Base-by-base conservation (phyloP, 1,140 invertebrate species). In the Nebria ingens region DNA sequence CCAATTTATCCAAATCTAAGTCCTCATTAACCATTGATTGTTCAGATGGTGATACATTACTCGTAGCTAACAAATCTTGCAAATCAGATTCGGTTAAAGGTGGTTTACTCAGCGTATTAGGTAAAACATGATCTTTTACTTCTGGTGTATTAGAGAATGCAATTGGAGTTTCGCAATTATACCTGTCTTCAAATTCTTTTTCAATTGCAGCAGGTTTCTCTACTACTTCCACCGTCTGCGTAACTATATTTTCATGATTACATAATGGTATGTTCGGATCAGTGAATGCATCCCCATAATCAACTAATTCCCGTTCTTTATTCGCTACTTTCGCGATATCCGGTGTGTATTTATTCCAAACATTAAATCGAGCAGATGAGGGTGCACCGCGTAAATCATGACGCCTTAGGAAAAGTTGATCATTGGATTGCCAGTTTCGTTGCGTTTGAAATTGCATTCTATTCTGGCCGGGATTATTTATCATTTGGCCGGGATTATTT, bases 1-100 rank as follows among this genome's bases (percentile, higher is more conserved):
- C 62, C 54, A 73, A 64, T 1, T 68, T 70, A 42, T 67, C 62
- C 53, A 73, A 71, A 56, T 73, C 71, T 40, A 73, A 69, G 56
- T 74, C 72, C 56, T 59, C 62, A 57, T 72, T 66, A 58, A 45
- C 40, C 17, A 45, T 45, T 3, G 40, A 45, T 9, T 45, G 9
- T 17, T 45, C 40, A 4, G 40, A 17, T 11, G 40, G 40, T 4
- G 6, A 11, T 4, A 12, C 40, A 45, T 11, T 45, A 9, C 3
- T 17, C 4, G 40, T 3, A 12, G 40, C 9, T 45, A 45, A 45
- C 40, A 45, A 45, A 17, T 45, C 40, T 45, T 45, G 40, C 6
- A 45, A 4, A 45, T 45, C 40, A 6, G 6, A 17, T 17, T 45
- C 40, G 9, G 40, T 12, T 45, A 45, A 45, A 4, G 40, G 40